Conservation (phyloP, 2,888 invertebrate genomes). For the Amiota communis region DNA sequence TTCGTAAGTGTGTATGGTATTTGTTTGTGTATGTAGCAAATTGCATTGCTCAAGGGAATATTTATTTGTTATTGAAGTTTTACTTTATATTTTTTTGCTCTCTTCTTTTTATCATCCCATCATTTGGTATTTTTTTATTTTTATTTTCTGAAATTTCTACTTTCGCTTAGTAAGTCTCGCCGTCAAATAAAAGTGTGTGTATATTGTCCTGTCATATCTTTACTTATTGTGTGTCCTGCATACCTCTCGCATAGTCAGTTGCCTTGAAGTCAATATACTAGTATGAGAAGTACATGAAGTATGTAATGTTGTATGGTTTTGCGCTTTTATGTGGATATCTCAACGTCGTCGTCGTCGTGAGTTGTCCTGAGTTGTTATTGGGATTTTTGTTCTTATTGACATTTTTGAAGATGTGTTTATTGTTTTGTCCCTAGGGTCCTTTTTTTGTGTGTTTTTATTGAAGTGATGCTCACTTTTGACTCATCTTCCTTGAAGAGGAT, state of each 20-base stretch:
- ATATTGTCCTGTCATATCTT: background rate
- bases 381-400: constrained; percentile 6
- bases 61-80: constrained; percentile 30
- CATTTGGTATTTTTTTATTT: background rate
- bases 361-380: background rate
- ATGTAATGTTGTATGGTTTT: no score
- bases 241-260: no score
- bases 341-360: no score
- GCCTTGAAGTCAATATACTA: no score
- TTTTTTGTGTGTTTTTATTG: constrained; percentile 5
- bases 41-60: constrained; percentile 26
- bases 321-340: no score
- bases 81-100: constrained; percentile 16
- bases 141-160: background rate
- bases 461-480: background rate
- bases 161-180: background rate
- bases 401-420: constrained; percentile 29
- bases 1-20: background rate
- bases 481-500: no score
- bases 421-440: constrained; percentile 11
- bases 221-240: no score
- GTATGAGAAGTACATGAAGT: no score
- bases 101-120: background rate
- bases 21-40: constrained; percentile 49
- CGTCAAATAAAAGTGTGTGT: no score